Evolutionary conservation across 2,113 vertebrate genomes (phyloP).

Genomic region (Galeopterus variegatus): DNA sequence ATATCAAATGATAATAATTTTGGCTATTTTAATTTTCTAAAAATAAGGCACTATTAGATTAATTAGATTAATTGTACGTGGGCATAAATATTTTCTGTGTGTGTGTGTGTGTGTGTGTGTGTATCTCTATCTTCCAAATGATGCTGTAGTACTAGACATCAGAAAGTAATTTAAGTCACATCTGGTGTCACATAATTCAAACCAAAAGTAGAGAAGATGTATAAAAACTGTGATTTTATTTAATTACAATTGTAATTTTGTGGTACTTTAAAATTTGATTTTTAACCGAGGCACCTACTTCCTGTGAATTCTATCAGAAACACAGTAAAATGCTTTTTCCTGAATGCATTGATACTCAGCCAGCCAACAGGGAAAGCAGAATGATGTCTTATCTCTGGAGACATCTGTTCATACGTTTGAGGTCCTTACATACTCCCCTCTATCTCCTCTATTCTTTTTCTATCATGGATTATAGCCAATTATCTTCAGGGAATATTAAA

Average conservation of each 20-base stretch:
- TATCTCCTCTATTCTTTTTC: neutral
- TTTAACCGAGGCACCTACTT: neutral
- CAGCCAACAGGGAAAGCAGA: neutral
- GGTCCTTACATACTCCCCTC: neutral
- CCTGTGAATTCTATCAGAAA: neutral
- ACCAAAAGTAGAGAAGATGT: neutral
- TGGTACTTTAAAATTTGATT: neutral
- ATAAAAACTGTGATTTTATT: neutral
- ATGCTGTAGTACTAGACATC: neutral
- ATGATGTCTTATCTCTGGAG: neutral
- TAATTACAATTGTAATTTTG: neutral
- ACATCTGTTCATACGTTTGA: neutral
- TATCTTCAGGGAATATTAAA: neutral
- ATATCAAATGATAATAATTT: neutral
- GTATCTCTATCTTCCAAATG: neutral
- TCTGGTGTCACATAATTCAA: neutral
- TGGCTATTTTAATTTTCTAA: neutral
- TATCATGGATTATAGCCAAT: too few species aligned
- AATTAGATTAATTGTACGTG: neutral
- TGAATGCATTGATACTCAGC: neutral
- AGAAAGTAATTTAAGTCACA: neutral
- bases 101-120: neutral
- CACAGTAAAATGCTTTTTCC: neutral
- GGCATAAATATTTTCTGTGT: neutral
- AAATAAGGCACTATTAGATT: neutral